Base-by-base conservation (phyloP, 2,113 vertebrate genomes). In the Tor tambroides region DNA sequence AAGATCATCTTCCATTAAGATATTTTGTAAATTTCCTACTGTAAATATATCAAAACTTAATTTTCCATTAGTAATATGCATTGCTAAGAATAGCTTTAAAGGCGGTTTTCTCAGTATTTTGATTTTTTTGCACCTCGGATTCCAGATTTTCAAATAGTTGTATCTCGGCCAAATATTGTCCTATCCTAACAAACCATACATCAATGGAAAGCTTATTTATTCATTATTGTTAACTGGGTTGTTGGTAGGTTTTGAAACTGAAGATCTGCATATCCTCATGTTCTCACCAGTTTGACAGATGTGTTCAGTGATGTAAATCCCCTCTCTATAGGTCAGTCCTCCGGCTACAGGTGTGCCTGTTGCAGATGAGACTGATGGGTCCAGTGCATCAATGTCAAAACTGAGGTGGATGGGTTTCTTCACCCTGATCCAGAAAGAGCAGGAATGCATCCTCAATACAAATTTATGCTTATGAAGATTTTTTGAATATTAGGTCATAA, bases 361-460 rank as follows among this genome's bases (percentile, higher is more conserved):
- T 2, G 95, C 95, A 3, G 94, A 94, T 74, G 95, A 90, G 69
- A 96, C 69, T 0, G 91, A 88, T 0, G 95, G 95, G 82, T 96
- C 95, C 3, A 96, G 89, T 23, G 94, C 95, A 1, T 96, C 95
- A 0, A 96, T 92, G 88, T 96, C 95, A 2, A 92, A 96, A 91
- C 95, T 96, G 78, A 96, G 91, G 86, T 96, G 95, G 51, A 96
- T 94, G 0, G 94, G 94, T 67, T 93, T 95, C 85, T 94, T 94
- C 81, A 41, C 92, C 30, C 95, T 95, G 86, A 12, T 59, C 26
- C 67, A 75, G 32, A 26, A 86, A 35, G 65, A 51, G 56, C 6
- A 30, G 23, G 26, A 28, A 69, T 56, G 11, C 8, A 21, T 59
- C 41, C 41, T 43, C 41, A 43, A 30, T 23, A 54, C 9, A 43